Conservation (phyloP, 2,113 vertebrate species). For the Rhinolophus sinicus region DNA sequence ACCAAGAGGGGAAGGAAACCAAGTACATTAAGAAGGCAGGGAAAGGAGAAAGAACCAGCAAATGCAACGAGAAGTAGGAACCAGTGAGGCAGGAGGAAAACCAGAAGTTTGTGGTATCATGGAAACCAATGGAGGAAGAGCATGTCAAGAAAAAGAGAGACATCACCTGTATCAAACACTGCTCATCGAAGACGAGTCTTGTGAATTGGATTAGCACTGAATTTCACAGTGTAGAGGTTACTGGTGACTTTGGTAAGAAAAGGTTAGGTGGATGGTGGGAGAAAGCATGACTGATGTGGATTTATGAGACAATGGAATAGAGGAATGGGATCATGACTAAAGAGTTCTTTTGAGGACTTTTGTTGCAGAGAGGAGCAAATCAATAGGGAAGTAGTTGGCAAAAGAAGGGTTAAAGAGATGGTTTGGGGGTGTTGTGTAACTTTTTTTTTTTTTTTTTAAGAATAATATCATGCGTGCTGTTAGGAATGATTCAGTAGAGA, state of each 20-base stretch:
- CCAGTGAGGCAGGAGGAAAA: background rate
- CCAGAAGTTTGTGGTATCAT: background rate
- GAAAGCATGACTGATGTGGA: background rate
- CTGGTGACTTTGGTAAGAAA: background rate
- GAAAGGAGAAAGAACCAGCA: background rate
- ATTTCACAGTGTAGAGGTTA: background rate
- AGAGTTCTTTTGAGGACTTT: background rate
- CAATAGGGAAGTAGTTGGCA: background rate
- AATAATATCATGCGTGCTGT: background rate
- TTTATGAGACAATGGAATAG: background rate
- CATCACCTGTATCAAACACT: background rate
- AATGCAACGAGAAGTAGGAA: background rate
- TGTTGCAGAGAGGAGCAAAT: background rate
- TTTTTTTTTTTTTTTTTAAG: background rate
- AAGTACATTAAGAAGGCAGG: background rate
- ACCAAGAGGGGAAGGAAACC: background rate
- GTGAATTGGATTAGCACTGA: background rate
- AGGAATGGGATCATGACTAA: background rate
- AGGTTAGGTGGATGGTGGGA: background rate
- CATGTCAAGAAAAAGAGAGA: background rate
- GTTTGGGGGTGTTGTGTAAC: background rate
- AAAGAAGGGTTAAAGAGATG: background rate
- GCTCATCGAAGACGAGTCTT: background rate
- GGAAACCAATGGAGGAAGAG: background rate
- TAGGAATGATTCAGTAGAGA: background rate